Base-by-base conservation (phyloP, 2,888 invertebrate species). In the Rosalia funebris region DNA sequence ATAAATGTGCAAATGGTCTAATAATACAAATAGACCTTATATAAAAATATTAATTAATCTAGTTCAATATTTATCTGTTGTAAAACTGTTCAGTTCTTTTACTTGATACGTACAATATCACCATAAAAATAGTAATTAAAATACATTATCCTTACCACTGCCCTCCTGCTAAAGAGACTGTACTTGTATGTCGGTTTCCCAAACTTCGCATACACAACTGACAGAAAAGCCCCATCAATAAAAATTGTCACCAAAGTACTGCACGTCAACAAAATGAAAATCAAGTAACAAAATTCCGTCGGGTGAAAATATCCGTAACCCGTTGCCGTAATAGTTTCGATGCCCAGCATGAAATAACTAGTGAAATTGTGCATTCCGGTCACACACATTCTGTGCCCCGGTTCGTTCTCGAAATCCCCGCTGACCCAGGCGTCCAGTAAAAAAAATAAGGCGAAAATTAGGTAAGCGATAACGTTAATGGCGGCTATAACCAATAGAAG, bases 151-250 rank as follows among this genome's bases (percentile, higher is more conserved):
- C 84, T 82, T 74, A 89, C 88, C 69, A 88, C 84, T n/a, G 88
- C 88, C 57, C 85, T 86, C 68, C 87, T 92, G 71, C 93, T 93
- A 80, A 93, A 95, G 12, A 71, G 73, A 50, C 75, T 77, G 62
- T 73, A 74, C 55, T 68, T 57, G 10, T 62, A 47, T 19, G 66
- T 68, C 0, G 89, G 88, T 36, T 88, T 79, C 5, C 88, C 86
- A 71, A 89, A 82, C 78, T 89, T 89, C 7, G 88, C 87, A 73
- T 89, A 89, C 1, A 88, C 79, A n/a, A 82, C 79, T 12, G 82
- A 81, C 12, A 82, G 77, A 74, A 82, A 79, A 45, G 71, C 69
- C 77, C 77, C 77, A 54, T 75, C 71, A 36, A 74, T 72, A 17
- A 71, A 59, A 34, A 73, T 68, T 2, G 59, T 68, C 7, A 64